Percentiles rank a stretch among this genome's conserved stretches.
Conservation (phyloP, 2,888 invertebrate genomes). For the Stenotaenia linearis region DNA sequence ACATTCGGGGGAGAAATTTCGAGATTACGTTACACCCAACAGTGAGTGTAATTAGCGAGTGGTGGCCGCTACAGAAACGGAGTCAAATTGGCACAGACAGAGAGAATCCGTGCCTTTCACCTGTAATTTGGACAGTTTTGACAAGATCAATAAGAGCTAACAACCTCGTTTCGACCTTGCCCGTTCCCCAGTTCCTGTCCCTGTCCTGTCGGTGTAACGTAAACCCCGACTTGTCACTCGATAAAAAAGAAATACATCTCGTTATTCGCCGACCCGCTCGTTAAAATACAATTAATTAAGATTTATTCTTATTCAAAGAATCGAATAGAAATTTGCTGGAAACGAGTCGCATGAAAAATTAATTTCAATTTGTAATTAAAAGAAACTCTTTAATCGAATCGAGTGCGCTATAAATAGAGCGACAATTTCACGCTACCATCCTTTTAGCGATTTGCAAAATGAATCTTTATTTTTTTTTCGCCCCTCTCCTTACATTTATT, state of each 20-base stretch:
- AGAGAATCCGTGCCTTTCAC: conserved; percentile 19
- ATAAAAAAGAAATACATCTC: not conserved
- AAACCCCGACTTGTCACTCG: not conserved
- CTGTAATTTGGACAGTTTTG: conserved; percentile 26
- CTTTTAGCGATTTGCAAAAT: not conserved
- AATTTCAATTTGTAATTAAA: conserved; percentile 10
- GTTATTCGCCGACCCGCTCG: not conserved
- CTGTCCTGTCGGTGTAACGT: not conserved
- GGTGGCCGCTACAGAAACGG: not conserved
- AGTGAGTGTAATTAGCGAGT: not conserved
- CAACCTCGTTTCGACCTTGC: not conserved
- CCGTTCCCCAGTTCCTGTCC: not conserved
- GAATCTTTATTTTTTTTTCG: not conserved
- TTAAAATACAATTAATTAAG: not conserved
- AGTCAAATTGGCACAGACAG: conserved; percentile 21
- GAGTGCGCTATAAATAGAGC: conserved; percentile 8
- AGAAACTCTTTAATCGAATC: not conserved
- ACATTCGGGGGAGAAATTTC: not conserved
- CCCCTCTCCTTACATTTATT: not conserved
- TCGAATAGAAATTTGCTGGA: not conserved
- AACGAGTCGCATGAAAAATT: not conserved
- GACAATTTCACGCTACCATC: not conserved
- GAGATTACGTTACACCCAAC: conserved; percentile 22
- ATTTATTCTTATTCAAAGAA: not conserved
- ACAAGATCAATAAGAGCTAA: conserved; percentile 24